Conservation (phyloP, 2,888 invertebrate species). For the Watsonalla cultraria region DNA sequence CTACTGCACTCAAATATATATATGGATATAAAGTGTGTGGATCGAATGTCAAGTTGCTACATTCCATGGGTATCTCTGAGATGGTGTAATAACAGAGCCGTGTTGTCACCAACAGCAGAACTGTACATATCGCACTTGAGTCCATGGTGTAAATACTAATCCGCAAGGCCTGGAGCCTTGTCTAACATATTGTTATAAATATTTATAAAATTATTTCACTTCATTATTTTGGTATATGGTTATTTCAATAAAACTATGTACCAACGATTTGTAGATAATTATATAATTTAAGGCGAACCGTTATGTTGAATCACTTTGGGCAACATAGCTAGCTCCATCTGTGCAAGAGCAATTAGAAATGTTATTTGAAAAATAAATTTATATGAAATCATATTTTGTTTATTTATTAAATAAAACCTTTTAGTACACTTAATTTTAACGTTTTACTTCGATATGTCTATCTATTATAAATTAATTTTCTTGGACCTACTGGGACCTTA, state of each 20-base stretch:
- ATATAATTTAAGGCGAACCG: conserved; percentile 5
- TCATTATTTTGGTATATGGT: conserved; percentile 18
- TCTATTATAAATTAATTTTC: no score
- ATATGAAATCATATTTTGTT: conserved; percentile 25
- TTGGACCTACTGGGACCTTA: no score
- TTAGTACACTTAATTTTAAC: no score
- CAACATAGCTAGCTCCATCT: conserved; percentile 35
- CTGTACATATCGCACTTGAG: conserved; percentile 33
- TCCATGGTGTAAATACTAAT: conserved; percentile 16
- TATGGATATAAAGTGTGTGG: conserved; percentile 25
- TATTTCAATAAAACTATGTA: conserved; percentile 21
- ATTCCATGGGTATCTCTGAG: conserved; percentile 43
- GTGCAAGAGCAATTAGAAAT: conserved; percentile 49
- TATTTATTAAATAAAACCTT: conserved; percentile 6
- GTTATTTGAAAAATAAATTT: conserved; percentile 60
- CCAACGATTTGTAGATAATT: conserved; percentile 15
- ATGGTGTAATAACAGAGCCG: conserved; percentile 15
- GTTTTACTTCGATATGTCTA: no score
- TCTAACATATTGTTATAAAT: conserved; percentile 14
- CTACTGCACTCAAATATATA: conserved; percentile 4
- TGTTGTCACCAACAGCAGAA: conserved; percentile 23
- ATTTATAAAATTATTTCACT: conserved; percentile 8
- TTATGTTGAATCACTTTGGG: conserved; percentile 22
- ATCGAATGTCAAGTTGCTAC: conserved; percentile 36
- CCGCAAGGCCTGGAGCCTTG: conserved; percentile 21